phyloP scores from a whole-genome alignment of 2,888 invertebrate genomes.

The Latrodectus elegans region DNA sequence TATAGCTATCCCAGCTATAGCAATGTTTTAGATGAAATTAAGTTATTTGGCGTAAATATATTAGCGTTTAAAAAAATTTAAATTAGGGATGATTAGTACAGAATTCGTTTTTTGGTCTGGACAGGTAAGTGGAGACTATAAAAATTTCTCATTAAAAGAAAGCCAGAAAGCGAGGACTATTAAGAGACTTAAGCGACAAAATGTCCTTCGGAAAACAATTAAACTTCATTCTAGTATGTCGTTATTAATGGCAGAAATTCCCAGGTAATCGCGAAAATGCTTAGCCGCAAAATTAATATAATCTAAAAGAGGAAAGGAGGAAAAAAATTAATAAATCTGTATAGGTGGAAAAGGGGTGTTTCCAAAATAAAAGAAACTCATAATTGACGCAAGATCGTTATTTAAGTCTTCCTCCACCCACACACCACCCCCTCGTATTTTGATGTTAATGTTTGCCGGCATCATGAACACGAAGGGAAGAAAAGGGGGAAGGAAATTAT shows the following conservation, averaged over 20 bases:
- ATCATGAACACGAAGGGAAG: slow-evolving; percentile 50
- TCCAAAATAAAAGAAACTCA: slow-evolving; percentile 50
- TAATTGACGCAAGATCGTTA: slow-evolving; percentile 63
- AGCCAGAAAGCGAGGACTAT: neutral
- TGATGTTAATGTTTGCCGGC: slow-evolving; percentile 66
- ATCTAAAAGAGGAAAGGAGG: neutral
- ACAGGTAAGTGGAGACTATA: neutral
- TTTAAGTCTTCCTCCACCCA: slow-evolving; percentile 30
- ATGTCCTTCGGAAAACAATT: slow-evolving; percentile 48
- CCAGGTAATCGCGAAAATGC: slow-evolving; percentile 53
- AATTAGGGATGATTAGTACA: too few species aligned
- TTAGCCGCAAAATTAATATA: slow-evolving; percentile 16
- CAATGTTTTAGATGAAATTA: too few species aligned
- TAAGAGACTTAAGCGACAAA: neutral
- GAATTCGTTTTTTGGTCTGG: too few species aligned
- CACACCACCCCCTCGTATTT: neutral
- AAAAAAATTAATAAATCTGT: slow-evolving; percentile 9
- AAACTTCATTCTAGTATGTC: slow-evolving; percentile 33
- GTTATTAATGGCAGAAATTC: slow-evolving; percentile 59
- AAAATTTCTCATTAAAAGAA: neutral
- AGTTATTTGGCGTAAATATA: too few species aligned
- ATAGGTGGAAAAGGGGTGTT: neutral
- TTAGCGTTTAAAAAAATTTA: too few species aligned
- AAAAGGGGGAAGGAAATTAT: slow-evolving; percentile 46
- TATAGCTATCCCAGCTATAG: too few species aligned